Percentiles rank a stretch among this genome's conserved stretches.
Evolutionary conservation across 2,113 vertebrate species (phyloP).

Genomic region (Callochromis pleurospilus): DNA sequence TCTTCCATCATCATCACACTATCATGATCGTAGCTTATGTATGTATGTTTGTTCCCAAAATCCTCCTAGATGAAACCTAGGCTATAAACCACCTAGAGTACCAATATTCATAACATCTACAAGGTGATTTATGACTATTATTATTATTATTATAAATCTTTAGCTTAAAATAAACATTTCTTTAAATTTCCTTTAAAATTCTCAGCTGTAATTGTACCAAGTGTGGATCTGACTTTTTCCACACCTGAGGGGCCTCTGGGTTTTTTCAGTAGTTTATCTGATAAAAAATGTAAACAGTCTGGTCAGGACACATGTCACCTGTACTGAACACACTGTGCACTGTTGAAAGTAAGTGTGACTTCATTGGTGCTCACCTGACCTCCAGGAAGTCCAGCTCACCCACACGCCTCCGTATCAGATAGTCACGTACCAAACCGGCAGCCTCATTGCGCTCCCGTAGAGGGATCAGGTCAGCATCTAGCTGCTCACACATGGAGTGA

Average conservation of each 20-base stretch:
- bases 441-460: constrained; percentile 87
- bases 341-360: background rate
- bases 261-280: background rate
- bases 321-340: background rate
- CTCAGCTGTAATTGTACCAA: background rate
- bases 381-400: constrained; percentile 98
- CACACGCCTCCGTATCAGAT: constrained; percentile 89
- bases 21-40: background rate
- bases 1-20: background rate
- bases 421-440: constrained; percentile 88
- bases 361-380: constrained; percentile 82
- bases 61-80: background rate
- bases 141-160: background rate
- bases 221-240: background rate
- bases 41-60: background rate
- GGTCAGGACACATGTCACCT: background rate
- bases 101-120: background rate
- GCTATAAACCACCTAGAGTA: background rate
- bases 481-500: constrained; percentile 91
- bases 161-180: background rate
- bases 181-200: background rate
- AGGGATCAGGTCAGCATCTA: constrained; percentile 88
- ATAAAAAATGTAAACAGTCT: background rate
- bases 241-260: background rate
- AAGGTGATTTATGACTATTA: background rate